These are phyloP conservation scores for Ceratina calcarata DNA, from an alignment of 1,140 invertebrate genomes.

Conservation along the genomic window DNA sequence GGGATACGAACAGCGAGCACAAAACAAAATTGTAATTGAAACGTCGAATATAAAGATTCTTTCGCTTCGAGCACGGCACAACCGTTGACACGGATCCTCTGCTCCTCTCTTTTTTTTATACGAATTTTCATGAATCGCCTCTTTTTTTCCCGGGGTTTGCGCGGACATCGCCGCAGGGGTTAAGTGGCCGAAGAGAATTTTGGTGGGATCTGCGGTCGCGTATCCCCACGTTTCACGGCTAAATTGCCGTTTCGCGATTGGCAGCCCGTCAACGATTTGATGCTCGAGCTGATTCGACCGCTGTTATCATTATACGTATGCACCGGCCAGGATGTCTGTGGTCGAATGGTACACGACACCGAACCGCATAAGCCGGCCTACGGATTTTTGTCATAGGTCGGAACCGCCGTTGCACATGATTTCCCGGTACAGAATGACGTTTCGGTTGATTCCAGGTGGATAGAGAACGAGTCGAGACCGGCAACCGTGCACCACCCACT, in stretches of 20 bases:
- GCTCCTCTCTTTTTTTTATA: not conserved
- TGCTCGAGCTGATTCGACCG: constrained; percentile 36
- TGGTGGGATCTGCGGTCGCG: constrained; percentile 46
- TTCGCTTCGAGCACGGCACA: not conserved
- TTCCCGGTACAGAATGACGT: constrained; percentile 52
- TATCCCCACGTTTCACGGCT: constrained; percentile 58
- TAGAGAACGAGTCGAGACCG: not conserved
- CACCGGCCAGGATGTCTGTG: constrained; percentile 47
- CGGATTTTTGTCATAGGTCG: constrained; percentile 50
- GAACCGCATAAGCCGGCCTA: constrained; percentile 46
- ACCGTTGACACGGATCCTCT: not conserved
- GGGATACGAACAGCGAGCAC: not conserved
- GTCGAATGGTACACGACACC: constrained; percentile 46
- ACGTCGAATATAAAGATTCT: constrained; percentile 27
- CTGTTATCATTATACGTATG: constrained; percentile 58
- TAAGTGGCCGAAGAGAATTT: constrained; percentile 47
- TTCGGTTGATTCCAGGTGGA: constrained; percentile 27
- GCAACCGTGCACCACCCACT: not conserved
- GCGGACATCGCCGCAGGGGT: constrained; percentile 7
- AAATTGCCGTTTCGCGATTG: constrained; percentile 64
- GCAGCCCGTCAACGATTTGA: constrained; percentile 64
- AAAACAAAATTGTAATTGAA: constrained; percentile 17
- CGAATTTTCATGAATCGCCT: not conserved
- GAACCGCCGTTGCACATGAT: constrained; percentile 50
- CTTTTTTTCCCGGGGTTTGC: not conserved